Conservation (phyloP, 2,113 vertebrate genomes). For the Cyprinodon brontotheroides region DNA sequence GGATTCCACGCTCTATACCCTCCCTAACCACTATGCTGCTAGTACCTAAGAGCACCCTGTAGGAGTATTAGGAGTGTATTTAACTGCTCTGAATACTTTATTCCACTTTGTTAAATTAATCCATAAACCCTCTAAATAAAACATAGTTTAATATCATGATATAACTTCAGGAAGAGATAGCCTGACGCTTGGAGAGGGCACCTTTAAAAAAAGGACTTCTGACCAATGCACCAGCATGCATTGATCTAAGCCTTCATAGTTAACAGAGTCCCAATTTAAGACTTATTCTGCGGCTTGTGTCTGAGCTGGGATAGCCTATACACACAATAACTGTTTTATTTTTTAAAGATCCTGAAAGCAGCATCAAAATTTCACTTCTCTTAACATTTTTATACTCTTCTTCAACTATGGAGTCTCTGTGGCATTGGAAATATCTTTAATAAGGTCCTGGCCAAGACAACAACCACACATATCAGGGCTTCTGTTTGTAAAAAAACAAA, state of each 20-base stretch:
- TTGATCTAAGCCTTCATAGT: not conserved
- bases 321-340: not conserved
- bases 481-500: not conserved
- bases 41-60: no score
- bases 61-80: no score
- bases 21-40: no score
- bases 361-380: not conserved
- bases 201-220: no score
- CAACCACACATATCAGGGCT: not conserved
- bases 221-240: not conserved
- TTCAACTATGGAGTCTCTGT: no score
- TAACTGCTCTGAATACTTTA: no score
- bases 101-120: not conserved
- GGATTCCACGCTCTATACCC: no score
- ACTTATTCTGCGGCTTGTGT: not conserved
- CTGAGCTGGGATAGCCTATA: not conserved
- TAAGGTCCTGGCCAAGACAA: not conserved
- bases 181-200: not conserved
- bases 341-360: no score
- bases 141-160: not conserved
- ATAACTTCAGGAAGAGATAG: not conserved
- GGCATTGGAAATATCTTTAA: not conserved
- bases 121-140: not conserved
- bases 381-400: not conserved
- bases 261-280: not conserved